These are phyloP conservation scores for Noctua janthe DNA, from an alignment of 2,888 invertebrate genomes.

Conservation along the genomic window DNA sequence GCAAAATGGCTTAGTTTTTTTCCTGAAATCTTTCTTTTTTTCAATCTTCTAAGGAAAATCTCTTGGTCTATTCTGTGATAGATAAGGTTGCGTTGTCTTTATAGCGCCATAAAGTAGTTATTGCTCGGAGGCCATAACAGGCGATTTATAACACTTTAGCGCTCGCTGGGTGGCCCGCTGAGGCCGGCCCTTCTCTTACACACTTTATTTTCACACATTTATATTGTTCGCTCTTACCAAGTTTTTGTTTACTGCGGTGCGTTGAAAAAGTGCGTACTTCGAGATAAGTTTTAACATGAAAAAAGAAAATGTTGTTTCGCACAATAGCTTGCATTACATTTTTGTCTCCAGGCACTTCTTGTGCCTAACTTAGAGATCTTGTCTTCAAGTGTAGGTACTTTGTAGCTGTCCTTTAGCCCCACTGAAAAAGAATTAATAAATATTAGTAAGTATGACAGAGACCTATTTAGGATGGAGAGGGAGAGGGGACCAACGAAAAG, in stretches of 20 bases:
- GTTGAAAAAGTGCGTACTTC: slow-evolving; percentile 50
- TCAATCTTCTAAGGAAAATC: slow-evolving; percentile 65
- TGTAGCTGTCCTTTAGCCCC: background rate
- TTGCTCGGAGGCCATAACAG: slow-evolving; percentile 82
- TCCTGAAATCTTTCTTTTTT: slow-evolving; percentile 40
- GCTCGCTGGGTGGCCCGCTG: slow-evolving; percentile 68
- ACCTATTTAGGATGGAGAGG: background rate
- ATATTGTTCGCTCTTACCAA: slow-evolving; percentile 58
- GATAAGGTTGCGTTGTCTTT: slow-evolving; percentile 81
- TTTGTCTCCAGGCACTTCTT: slow-evolving; percentile 20
- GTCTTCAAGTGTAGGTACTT: slow-evolving; percentile 13
- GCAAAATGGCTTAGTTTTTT: slow-evolving; percentile 32
- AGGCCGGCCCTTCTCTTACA: slow-evolving; percentile 65
- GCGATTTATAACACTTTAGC: slow-evolving; percentile 85
- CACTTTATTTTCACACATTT: slow-evolving; percentile 71
- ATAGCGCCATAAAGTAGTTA: slow-evolving; percentile 85
- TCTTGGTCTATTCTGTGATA: slow-evolving; percentile 71
- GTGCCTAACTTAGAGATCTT: slow-evolving; percentile 13
- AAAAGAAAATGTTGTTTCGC: slow-evolving; percentile 19
- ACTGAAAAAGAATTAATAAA: background rate
- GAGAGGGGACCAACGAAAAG: no score
- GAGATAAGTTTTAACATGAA: slow-evolving; percentile 53
- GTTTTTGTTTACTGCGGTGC: slow-evolving; percentile 34
- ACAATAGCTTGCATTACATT: slow-evolving; percentile 31
- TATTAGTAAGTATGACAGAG: background rate